Evolutionary conservation across 2,797 vertebrate species (phyloP).

Genomic region (Valencia hispanica): DNA sequence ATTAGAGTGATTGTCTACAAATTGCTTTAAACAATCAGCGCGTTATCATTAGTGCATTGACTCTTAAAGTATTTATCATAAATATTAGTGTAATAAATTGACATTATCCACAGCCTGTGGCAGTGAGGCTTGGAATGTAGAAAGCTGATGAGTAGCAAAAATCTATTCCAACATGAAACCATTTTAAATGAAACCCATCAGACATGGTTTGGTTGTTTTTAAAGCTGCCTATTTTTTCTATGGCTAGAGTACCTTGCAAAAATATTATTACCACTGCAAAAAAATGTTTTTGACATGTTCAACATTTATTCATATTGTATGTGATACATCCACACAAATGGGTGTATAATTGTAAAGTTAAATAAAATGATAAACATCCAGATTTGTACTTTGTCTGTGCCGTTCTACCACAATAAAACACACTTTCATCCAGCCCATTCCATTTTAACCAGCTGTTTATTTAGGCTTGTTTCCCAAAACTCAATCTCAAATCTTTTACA

Average conservation of each 20-base stretch:
- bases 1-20: background rate
- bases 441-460: background rate
- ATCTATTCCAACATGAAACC: conserved; percentile 13
- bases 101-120: conserved; percentile 18
- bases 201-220: background rate
- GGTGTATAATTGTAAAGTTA: background rate
- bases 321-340: background rate
- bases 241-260: background rate
- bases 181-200: conserved; percentile 12
- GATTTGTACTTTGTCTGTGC: background rate
- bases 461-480: background rate
- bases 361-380: background rate
- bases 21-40: background rate
- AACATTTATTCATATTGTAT: background rate
- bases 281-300: background rate
- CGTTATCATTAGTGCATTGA: background rate
- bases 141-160: conserved; percentile 34
- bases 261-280: background rate
- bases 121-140: conserved; percentile 1
- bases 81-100: conserved; percentile 7
- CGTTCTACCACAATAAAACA: background rate
- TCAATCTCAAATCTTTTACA: background rate
- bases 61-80: conserved; percentile 11
- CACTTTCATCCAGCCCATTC: background rate
- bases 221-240: background rate